Conservation (phyloP, 2,113 vertebrate species). For the Mobula birostris region DNA sequence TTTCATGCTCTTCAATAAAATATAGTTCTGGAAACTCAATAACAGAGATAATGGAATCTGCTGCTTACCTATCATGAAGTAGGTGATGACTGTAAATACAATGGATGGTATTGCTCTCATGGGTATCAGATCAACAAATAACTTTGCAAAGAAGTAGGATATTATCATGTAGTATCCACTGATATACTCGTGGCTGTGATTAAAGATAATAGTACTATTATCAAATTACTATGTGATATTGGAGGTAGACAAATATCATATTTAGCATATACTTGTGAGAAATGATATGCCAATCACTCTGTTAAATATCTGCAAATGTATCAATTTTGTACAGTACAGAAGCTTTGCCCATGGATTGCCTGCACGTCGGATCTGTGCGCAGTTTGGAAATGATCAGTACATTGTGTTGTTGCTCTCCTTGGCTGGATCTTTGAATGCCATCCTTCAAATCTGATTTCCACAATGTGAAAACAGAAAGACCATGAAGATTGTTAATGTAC, state of each 20-base stretch:
- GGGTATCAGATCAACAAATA: conserved; percentile 55
- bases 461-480: too few relatives aligned
- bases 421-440: too few relatives aligned
- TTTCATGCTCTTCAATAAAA: neutral
- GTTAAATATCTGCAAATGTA: neutral
- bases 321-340: neutral
- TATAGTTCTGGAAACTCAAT: neutral
- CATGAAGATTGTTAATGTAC: too few relatives aligned
- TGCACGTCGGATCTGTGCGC: too few relatives aligned
- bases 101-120: conserved; percentile 55
- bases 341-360: neutral
- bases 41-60: neutral
- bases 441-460: too few relatives aligned
- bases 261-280: neutral
- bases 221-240: neutral
- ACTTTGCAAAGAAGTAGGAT: conserved; percentile 55
- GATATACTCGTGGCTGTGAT: conserved; percentile 54
- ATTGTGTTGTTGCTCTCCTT: too few relatives aligned
- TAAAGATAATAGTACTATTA: conserved; percentile 40
- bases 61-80: conserved; percentile 58
- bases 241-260: neutral
- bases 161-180: conserved; percentile 56
- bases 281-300: neutral
- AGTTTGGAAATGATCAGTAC: too few relatives aligned
- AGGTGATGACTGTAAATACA: conserved; percentile 54